Percentiles rank a stretch among this genome's conserved stretches.
phyloP scores from a whole-genome alignment of 2,113 vertebrate genomes.

The Ivindomyrus marchei region DNA sequence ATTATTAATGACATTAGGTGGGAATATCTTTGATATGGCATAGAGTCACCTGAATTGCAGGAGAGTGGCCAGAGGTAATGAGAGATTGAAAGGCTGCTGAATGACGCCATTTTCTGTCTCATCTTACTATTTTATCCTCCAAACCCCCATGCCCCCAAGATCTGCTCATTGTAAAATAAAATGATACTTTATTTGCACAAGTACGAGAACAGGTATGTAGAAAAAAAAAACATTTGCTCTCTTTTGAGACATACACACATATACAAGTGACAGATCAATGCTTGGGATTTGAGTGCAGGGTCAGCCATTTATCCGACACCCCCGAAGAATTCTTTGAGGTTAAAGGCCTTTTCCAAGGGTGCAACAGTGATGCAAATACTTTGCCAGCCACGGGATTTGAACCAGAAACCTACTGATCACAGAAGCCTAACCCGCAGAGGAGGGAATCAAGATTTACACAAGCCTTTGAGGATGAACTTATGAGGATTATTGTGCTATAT shows the following conservation, averaged over 20 bases:
- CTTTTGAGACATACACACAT: not conserved
- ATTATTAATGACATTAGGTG: not conserved
- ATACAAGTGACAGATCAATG: not conserved
- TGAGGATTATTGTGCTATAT: not conserved
- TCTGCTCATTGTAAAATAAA: too few species aligned
- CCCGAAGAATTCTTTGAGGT: not conserved
- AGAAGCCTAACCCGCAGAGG: not conserved
- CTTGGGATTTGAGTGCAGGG: not conserved
- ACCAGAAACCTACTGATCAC: not conserved
- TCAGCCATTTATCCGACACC: not conserved
- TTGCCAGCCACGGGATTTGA: not conserved
- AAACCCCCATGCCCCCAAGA: too few species aligned
- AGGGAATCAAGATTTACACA: not conserved
- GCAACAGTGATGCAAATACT: not conserved
- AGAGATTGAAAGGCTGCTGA: not conserved
- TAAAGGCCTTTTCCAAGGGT: not conserved
- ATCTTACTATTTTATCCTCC: too few species aligned
- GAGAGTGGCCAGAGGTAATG: not conserved
- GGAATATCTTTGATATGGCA: not conserved
- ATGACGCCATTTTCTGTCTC: too few species aligned
- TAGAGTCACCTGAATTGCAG: not conserved
- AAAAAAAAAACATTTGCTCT: not conserved
- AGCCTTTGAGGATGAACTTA: not conserved
- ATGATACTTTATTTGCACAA: too few species aligned
- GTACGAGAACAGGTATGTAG: too few species aligned